Base-by-base conservation (phyloP, 2,797 vertebrate genomes). In the Myoxocephalus aenaeus region DNA sequence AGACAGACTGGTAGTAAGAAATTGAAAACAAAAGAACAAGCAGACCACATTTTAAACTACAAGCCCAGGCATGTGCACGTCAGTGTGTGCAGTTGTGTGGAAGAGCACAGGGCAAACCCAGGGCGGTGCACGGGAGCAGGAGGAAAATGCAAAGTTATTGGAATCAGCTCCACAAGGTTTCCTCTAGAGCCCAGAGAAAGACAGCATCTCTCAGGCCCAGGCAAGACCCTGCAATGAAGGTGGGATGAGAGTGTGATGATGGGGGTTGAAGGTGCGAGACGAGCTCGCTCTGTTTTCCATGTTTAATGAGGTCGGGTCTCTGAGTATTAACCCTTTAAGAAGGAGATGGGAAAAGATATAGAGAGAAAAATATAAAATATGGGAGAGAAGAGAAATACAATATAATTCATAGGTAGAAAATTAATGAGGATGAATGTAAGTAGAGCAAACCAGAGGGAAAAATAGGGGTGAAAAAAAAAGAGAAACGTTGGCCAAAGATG, bases 111-210 rank as follows among this genome's bases (percentile, higher is more conserved):
- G 70, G 77, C 57, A 65, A 82, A 80, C 40, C 29, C 38, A 58
- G 77, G 63, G 71, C 53, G 9, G 74, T 76, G 68, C 59, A 58
- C 65, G 53, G 57, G 63, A 87, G 64, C 75, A 66, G 70, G 42
- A 46, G 54, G 77, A 71, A 89, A 88, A 90, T 79, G 74, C 83
- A 84, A 80, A 77, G 78, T 81, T 80, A 82, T 82, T 83, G 74
- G 72, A 89, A 88, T 85, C 68, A 67, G 25, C 74, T 73, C 56
- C 7, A 66, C 51, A 4, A 76, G 74, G 65, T 54, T 86, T 86
- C 53, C 80, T 79, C 76, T 27, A 34, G 75, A 90, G 83, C 63
- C 72, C 74, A 71, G 59, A 85, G 67, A 62, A 85, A 85, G 67
- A 78, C 65, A 22, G 79, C 57, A 44, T 54, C 73, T 72, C 56